Evolutionary conservation across 2,797 vertebrate genomes (phyloP), one percentile per base, ranked within the genome.

Genomic region (Columba guinea): DNA sequence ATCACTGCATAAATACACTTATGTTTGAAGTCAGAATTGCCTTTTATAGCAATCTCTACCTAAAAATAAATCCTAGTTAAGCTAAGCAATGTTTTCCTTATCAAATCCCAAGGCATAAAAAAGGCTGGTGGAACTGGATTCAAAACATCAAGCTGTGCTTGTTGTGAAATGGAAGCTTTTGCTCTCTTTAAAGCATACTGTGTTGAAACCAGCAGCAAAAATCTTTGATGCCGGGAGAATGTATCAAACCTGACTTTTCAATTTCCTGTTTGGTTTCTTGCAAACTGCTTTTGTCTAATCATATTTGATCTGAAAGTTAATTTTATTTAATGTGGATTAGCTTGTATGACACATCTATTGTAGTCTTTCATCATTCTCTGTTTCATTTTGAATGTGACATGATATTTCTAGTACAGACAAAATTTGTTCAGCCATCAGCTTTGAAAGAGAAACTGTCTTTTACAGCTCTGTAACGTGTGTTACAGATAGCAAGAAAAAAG

Each of bases 251-350:
- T 92, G 80, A 71, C 34, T 94, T 91, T 48, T 84, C 69, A 86
- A 86, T 94, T 81, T 96, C 68, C 76, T 81, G 51, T 88, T 89
- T 83, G 39, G 39, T 60, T 90, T 91, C 67, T 55, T 90, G 85
- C 51, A 75, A 71, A 51, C 79, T 84, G 62, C 48, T 86, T 94
- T 92, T 93, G 65, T 69, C 51, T 94, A 86, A 93, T 84, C 69
- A 28, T 78, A 73, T 84, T 87, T 88, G 49, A 65, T 68, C 46
- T 80, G 69, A 62, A 64, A 70, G 35, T 78, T 93, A 86, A 84
- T 89, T 90, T 62, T 73, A 78, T 96, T 90, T 93, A 59, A 76
- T 82, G 48, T 84, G 48, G 27, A 84, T 82, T 87, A 73, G 44
- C 30, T 84, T 67, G 39, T 56, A 56, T 88, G 86, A 55, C 51